These are phyloP conservation scores for Peromyscus californicus DNA, from an alignment of 2,113 vertebrate genomes.

Conservation along the genomic window DNA sequence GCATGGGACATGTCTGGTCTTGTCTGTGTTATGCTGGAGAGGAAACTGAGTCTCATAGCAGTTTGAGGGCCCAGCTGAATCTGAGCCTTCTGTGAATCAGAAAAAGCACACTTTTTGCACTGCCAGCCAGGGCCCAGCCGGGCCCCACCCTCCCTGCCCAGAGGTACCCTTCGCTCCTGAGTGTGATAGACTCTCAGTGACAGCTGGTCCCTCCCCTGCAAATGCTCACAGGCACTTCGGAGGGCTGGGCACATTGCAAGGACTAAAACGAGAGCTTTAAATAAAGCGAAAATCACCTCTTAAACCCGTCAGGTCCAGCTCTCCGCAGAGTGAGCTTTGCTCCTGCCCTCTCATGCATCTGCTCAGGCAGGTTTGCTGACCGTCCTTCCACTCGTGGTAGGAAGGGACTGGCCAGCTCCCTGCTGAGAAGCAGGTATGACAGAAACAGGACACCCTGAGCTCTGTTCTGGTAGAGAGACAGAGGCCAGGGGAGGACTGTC, in stretches of 20 bases:
- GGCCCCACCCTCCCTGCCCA: neutral
- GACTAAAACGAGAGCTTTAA: neutral
- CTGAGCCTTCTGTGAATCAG: neutral
- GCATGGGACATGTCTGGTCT: neutral
- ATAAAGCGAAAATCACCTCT: neutral
- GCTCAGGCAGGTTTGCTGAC: neutral
- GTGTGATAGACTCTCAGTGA: fast-evolving
- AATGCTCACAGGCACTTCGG: fast-evolving
- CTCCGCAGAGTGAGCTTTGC: fast-evolving
- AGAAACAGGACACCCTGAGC: neutral
- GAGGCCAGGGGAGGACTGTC: neutral
- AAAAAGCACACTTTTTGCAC: neutral
- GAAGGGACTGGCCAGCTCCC: no score
- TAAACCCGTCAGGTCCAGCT: fast-evolving
- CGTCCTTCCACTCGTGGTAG: fast-evolving
- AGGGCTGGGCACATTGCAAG: neutral
- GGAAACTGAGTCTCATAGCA: neutral
- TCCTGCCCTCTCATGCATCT: neutral
- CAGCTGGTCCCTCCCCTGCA: no score
- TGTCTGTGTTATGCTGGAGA: neutral
- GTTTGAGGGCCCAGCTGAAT: fast-evolving
- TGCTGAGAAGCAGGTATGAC: neutral
- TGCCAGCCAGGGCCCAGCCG: no score
- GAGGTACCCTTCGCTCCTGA: fast-evolving
- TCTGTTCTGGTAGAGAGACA: neutral